Conservation (phyloP, 2,888 invertebrate species). For the Entomobrya multifasciata region DNA sequence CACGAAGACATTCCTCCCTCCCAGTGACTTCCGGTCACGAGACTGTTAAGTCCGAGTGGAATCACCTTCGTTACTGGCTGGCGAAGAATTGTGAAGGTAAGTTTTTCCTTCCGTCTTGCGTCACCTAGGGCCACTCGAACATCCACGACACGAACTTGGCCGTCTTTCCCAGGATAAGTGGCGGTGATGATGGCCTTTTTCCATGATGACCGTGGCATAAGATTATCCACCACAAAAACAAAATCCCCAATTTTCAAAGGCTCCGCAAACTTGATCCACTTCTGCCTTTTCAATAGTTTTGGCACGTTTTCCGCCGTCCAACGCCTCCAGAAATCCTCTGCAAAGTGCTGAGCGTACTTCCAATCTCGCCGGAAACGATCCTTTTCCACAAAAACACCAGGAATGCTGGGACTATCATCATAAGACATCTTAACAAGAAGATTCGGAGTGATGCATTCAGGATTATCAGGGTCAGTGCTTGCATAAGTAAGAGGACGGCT, state of each 20-base stretch:
- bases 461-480: constrained; percentile 59
- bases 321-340: constrained; percentile 74
- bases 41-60: constrained; percentile 10
- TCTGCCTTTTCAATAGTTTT: constrained; percentile 61
- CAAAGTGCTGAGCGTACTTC: constrained; percentile 66
- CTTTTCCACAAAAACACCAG: constrained; percentile 43
- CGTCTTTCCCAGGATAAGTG: constrained; percentile 27
- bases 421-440: constrained; percentile 56
- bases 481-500: constrained; percentile 65
- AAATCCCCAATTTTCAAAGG: constrained; percentile 65
- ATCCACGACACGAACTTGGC: constrained; percentile 12
- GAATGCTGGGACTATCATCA: neutral
- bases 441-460: constrained; percentile 62
- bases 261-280: constrained; percentile 58
- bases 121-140: neutral
- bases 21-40: no score
- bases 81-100: neutral
- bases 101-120: neutral
- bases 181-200: constrained; percentile 8
- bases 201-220: constrained; percentile 40
- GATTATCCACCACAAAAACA: constrained; percentile 35
- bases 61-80: constrained; percentile 22
- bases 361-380: constrained; percentile 61
- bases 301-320: constrained; percentile 77
- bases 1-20: no score